A percentile compares a stretch with the other conserved stretches of the same genome.
Evolutionary conservation across 2,797 vertebrate genomes (phyloP).

Genomic region (Lacerta agilis): DNA sequence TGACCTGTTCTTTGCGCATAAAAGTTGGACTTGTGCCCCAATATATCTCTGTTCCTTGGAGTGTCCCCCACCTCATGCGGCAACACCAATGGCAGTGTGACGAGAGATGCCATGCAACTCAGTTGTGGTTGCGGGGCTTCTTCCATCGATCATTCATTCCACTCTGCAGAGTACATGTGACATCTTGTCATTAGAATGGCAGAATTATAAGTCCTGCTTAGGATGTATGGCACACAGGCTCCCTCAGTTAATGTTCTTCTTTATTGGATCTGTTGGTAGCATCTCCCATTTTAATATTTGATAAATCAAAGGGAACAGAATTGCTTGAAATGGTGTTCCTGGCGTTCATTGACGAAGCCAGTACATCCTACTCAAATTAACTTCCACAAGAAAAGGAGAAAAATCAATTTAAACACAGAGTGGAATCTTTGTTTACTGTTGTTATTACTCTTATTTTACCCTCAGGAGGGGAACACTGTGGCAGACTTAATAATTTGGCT

Average conservation of each 20-base stretch:
- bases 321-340: slow-evolving; percentile 53
- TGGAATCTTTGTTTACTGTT: slow-evolving; percentile 63
- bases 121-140: slow-evolving; percentile 31
- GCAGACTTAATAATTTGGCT: slow-evolving; percentile 64
- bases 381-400: slow-evolving; percentile 40
- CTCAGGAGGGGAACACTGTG: slow-evolving; percentile 64
- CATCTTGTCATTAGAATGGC: slow-evolving; percentile 65
- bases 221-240: slow-evolving; percentile 45
- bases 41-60: background rate
- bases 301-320: slow-evolving; percentile 69
- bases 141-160: slow-evolving; percentile 42
- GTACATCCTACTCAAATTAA: slow-evolving; percentile 63
- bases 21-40: background rate
- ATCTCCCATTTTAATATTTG: slow-evolving; percentile 78
- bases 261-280: slow-evolving; percentile 67
- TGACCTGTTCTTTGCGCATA: background rate
- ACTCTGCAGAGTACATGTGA: slow-evolving; percentile 48
- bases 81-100: background rate
- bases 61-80: too few species aligned
- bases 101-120: background rate
- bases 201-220: slow-evolving; percentile 65
- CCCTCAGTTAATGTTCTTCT: slow-evolving; percentile 62
- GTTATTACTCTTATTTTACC: slow-evolving; percentile 62
- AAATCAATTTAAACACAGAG: slow-evolving; percentile 65
- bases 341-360: slow-evolving; percentile 55